Conservation (phyloP, 2,888 invertebrate species). For the Eristalis tenax region DNA sequence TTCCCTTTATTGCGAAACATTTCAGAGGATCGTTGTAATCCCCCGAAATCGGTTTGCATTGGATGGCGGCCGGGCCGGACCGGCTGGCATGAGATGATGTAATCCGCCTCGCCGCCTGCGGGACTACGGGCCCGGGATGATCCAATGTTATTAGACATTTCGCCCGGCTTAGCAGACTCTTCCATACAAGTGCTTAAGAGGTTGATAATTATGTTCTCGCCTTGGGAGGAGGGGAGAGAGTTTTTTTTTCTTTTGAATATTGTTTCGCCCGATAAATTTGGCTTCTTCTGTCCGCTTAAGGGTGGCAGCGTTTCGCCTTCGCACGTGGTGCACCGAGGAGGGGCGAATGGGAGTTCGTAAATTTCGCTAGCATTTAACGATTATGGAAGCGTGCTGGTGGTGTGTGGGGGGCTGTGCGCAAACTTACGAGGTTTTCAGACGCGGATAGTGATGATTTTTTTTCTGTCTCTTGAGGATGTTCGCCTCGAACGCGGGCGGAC, state of each 20-base stretch:
- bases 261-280: neutral
- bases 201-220: conserved; percentile 23
- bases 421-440: neutral
- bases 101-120: conserved; percentile 3
- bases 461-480: neutral
- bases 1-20: conserved; percentile 33
- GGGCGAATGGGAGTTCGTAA: neutral
- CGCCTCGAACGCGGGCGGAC: neutral
- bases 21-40: conserved; percentile 20
- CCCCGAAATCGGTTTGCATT: conserved; percentile 23
- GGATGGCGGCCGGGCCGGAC: neutral
- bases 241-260: neutral
- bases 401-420: neutral
- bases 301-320: neutral
- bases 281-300: neutral
- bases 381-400: neutral
- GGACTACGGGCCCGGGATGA: conserved; percentile 13
- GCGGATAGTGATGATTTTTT: neutral
- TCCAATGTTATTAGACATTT: conserved; percentile 41
- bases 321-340: neutral
- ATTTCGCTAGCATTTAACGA: neutral
- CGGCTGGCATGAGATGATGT: neutral
- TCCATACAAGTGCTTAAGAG: conserved; percentile 7
- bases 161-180: conserved; percentile 12
- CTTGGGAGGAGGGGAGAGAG: neutral